Percentiles rank a stretch among this genome's conserved stretches.
phyloP scores from a whole-genome alignment of 2,888 invertebrate genomes.

The Heteromurus nitidus region DNA sequence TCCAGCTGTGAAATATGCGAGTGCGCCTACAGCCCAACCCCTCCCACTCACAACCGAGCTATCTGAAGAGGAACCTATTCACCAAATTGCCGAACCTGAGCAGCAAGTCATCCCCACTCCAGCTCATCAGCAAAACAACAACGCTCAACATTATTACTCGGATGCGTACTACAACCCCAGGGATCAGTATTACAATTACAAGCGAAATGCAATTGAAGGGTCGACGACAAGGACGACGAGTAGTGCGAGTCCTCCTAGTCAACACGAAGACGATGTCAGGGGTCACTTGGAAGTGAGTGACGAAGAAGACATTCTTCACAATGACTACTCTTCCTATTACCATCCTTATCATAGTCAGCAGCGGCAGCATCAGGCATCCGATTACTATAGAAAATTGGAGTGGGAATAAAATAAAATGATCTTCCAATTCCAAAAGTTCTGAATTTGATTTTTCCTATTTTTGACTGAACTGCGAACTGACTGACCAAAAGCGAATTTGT shows the following conservation, averaged over 20 bases:
- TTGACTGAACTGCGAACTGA: conserved; percentile 3
- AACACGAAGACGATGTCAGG: not conserved
- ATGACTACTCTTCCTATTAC: conserved; percentile 33
- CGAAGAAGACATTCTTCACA: conserved; percentile 10
- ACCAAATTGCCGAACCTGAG: not conserved
- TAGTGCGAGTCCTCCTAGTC: not conserved
- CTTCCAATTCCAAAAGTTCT: not conserved
- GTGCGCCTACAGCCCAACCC: not conserved
- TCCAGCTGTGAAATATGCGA: not conserved
- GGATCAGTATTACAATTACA: conserved; percentile 1
- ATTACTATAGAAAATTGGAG: not conserved
- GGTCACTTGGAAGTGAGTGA: conserved; percentile 1
- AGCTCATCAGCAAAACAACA: not conserved
- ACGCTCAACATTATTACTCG: conserved; percentile 1
- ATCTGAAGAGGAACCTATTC: not conserved
- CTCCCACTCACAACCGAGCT: not conserved
- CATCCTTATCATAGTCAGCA: not conserved
- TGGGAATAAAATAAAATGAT: not conserved
- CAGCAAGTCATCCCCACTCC: not conserved
- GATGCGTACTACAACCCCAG: conserved; percentile 38
- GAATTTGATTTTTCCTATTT: too few species aligned
- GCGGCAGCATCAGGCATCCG: not conserved
- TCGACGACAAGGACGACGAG: not conserved
- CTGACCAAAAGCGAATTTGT: too few species aligned
- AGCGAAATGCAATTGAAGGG: not conserved